Conservation (phyloP, 1,140 invertebrate genomes). For the Platyura marginata region DNA sequence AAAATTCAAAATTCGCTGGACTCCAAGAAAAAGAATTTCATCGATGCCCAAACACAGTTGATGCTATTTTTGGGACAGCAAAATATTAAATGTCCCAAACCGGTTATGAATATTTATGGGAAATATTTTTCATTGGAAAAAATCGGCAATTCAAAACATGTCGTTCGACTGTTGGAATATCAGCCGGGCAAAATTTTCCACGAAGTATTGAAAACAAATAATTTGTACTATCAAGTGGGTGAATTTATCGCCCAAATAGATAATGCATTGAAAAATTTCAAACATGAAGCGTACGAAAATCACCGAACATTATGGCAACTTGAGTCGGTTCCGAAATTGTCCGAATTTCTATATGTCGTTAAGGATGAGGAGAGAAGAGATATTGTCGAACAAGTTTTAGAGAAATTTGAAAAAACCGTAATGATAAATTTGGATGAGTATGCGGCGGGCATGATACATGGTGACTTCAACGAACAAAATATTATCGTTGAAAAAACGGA, state of each 20-base stretch:
- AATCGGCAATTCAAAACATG: slow-evolving; percentile 32
- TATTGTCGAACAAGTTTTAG: slow-evolving; percentile 42
- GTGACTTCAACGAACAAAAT: slow-evolving; percentile 82
- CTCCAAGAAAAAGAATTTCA: slow-evolving; percentile 39
- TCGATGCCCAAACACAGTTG: slow-evolving; percentile 52
- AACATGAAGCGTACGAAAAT: slow-evolving; percentile 42
- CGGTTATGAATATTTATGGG: slow-evolving; percentile 42
- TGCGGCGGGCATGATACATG: slow-evolving; percentile 63
- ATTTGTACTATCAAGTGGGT: slow-evolving; percentile 50
- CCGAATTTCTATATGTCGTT: slow-evolving; percentile 46
- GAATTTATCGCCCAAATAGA: slow-evolving; percentile 46
- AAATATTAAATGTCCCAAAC: slow-evolving; percentile 40
- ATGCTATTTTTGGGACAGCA: slow-evolving; percentile 44
- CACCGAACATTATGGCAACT: slow-evolving; percentile 56
- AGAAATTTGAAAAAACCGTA: slow-evolving; percentile 43
- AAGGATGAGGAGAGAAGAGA: slow-evolving; percentile 34
- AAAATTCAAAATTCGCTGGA: slow-evolving; percentile 69
- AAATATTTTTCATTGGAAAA: slow-evolving; percentile 38
- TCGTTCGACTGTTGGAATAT: slow-evolving; percentile 53
- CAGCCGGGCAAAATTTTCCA: slow-evolving; percentile 48
- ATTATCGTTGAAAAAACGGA: slow-evolving; percentile 38
- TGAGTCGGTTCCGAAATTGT: slow-evolving; percentile 40
- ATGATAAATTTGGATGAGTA: slow-evolving; percentile 32
- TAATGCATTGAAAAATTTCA: slow-evolving; percentile 45
- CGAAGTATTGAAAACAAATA: slow-evolving; percentile 31